Base-by-base conservation (phyloP, 2,888 invertebrate genomes). In the Allacma fusca region DNA sequence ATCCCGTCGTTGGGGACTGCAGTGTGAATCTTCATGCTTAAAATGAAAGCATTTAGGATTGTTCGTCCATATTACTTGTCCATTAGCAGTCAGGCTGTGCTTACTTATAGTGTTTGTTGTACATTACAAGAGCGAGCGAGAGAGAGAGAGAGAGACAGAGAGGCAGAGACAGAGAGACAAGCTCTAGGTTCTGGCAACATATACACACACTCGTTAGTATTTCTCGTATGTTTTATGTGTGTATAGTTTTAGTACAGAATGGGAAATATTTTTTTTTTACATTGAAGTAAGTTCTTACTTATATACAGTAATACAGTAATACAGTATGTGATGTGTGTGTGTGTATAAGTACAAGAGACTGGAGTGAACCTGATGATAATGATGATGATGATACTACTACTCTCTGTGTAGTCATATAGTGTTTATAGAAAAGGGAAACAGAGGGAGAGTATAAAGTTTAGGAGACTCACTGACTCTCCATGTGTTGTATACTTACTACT, bases 321-420 rank as follows among this genome's bases (percentile, higher is more conserved):
- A 57, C 44, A 34, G 34, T 34, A 34, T 9, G 34, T 34, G 4
- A 34, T 34, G 9, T 34, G 9, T 34, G 34, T 34, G 34, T 34
- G 34, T 34, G 9, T 34, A 34, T 50, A 16, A n/a, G n/a, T n/a
- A n/a, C n/a, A 5, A 50, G 19, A 50, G 50, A 50, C 50, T 50
- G 16, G 50, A 50, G 19, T 50, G 50, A 50, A 50, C 50, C 50
- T 50, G 50, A 50, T 50, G 50, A 50, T 50, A 50, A 50, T 50
- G 50, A 50, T 5, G 40, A 40, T 40, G 40, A 40, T 50, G 50
- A 50, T 50, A 50, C 50, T 50, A 16, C 2, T 50, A 16, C 19
- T 12, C 50, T 12, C 1, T 50, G 50, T 50, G 5, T 12, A 50
- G 16, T 12, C 16, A 2, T 50, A n/a, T 4, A 50, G 9, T n/a